Evolutionary conservation across 2,797 vertebrate genomes (phyloP), one percentile per base, ranked within the genome.

Genomic region (Betta splendens): DNA sequence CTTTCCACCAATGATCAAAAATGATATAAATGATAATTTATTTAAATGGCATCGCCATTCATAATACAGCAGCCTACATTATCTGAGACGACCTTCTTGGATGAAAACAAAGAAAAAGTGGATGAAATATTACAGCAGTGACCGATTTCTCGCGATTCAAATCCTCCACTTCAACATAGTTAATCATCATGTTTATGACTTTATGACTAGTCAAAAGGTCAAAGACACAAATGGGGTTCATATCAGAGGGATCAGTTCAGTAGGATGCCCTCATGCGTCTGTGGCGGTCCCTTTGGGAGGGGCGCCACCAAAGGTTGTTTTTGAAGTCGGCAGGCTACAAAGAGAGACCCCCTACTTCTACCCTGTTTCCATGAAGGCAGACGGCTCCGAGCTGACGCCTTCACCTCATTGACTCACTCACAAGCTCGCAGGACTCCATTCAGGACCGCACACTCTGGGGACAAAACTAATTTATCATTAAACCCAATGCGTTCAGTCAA

Each of bases 251-350:
- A 85, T 86, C 82, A 76, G 66, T 83, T 62, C 72, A 54, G 57
- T 70, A 39, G 60, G 61, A 69, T 31, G 35, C 54, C 64, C 57
- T 65, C 29, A 59, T 58, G 75, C 51, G 63, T 69, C 67, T 75
- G 21, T 61, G 79, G 64, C 68, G 68, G 69, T 59, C 70, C 61
- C 75, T 62, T 62, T 23, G 58, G 81, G 85, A 79, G 79, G 75
- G 65, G 72, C 15, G 63, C 57, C 83, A 82, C 85, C 81, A 84
- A 85, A 88, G 80, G 74, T 56, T 75, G 48, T 62, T 72, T 91
- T 91, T 93, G 87, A 93, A 90, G 89, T 78, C 89, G 44, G 89
- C 85, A 66, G 46, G 90, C 79, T 77, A 87, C 86, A 93, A 90
- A 93, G 89, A 55, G 60, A 64, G 60, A 69, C 67, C 58, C 65